Evolutionary conservation across 1,140 invertebrate genomes (phyloP), one percentile per base, ranked within the genome.

Genomic region (Drosophila ironensis): DNA sequence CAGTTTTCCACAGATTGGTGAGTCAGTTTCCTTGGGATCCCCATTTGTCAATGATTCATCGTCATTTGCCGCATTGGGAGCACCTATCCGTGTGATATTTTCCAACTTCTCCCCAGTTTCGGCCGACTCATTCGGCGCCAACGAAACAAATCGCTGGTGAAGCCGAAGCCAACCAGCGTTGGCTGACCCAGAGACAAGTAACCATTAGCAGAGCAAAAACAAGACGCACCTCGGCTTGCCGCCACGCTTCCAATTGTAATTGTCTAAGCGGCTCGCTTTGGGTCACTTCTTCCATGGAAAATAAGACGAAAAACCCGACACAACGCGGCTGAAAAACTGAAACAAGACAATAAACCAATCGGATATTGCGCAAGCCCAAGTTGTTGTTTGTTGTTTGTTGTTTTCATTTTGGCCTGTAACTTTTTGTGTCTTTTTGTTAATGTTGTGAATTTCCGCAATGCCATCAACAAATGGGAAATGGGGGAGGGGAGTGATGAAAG

Each of bases 331-430:
- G n/a, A n/a, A 20, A 28, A 57, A 20, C 28, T 30, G 2, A 24
- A 64, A 59, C 56, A 69, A 38, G 24, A 50, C 35, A 51, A 51
- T 25, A 47, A 56, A 77, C 53, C 72, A 54, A 84, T 82, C 72
- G 78, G 77, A 82, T 66, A 52, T 82, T 82, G 72, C 77, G 73
- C 78, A 82, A 82, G 24, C 42, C 50, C 33, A 51, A 42, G 45
- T 54, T n/a, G n/a, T n/a, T n/a, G n/a, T n/a, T n/a, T n/a, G n/a
- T n/a, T n/a, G n/a, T n/a, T n/a, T 64, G 60, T 64, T 56, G 61
- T 57, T 41, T 48, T 56, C 27, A 14, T 41, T 22, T 51, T 12
- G 38, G 35, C 22, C 37, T 37, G 48, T 47, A 6, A 44, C 12
- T 28, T 16, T 53, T 56, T 27, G 44, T 41, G 63, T 64, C 12